These are phyloP conservation scores for Antennarius maculatus DNA, from an alignment of 2,797 vertebrate species.

Conservation along the genomic window DNA sequence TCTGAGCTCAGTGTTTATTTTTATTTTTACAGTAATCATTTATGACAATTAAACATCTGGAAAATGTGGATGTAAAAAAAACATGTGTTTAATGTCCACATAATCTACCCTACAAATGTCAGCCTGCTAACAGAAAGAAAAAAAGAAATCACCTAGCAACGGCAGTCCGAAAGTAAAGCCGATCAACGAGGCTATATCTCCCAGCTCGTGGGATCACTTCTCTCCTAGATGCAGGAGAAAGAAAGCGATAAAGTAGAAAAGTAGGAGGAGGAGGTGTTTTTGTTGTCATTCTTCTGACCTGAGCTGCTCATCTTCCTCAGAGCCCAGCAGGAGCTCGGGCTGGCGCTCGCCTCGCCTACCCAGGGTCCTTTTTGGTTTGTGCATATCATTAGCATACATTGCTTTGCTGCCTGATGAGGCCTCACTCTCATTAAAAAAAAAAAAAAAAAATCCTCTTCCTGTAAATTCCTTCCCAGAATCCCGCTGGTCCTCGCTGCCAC, in stretches of 20 bases:
- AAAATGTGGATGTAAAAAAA: constrained; percentile 45
- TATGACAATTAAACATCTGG: constrained; percentile 38
- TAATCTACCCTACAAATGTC: constrained; percentile 33
- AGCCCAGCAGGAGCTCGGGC: constrained; percentile 88
- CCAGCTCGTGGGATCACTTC: constrained; percentile 62
- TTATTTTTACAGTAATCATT: constrained; percentile 23
- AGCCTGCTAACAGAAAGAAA: constrained; percentile 20
- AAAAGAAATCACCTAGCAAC: constrained; percentile 39
- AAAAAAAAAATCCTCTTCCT: constrained; percentile 81
- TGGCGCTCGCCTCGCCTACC: constrained; percentile 70
- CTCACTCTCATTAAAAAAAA: constrained; percentile 87
- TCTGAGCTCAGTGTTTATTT: constrained; percentile 12
- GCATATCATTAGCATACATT: constrained; percentile 99
- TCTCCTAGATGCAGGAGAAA: constrained; percentile 80
- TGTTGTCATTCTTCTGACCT: constrained; percentile 93
- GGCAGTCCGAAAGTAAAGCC: constrained; percentile 29
- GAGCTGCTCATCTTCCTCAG: constrained; percentile 92
- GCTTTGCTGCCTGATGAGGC: constrained; percentile 88
- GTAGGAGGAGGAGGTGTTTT: constrained; percentile 70
- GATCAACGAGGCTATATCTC: constrained; percentile 28
- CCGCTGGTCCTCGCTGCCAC: constrained; percentile 87
- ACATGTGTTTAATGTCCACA: constrained; percentile 37
- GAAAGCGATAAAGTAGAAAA: constrained; percentile 47
- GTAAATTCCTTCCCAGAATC: constrained; percentile 87
- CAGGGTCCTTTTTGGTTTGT: constrained; percentile 85